A percentile compares a stretch with the other conserved stretches of the same genome.
phyloP scores from a whole-genome alignment of 2,797 vertebrate genomes.

The Macropodus opercularis region DNA sequence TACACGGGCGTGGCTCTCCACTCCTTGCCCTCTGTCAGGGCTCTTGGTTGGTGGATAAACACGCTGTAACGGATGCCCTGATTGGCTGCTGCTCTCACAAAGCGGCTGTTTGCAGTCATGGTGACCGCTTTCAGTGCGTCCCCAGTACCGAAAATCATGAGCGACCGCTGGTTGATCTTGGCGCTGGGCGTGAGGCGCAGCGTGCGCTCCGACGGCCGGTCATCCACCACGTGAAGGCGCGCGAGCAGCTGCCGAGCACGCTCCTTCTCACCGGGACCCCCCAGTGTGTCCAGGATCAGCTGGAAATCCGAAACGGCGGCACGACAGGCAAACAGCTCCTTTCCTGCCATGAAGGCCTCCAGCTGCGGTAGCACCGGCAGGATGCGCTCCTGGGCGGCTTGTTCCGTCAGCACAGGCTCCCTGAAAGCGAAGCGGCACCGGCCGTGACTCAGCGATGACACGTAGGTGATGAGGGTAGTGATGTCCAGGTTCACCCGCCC shows the following conservation, averaged over 20 bases:
- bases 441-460: slow-evolving; percentile 93
- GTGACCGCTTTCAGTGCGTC: slow-evolving; percentile 91
- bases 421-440: slow-evolving; percentile 89
- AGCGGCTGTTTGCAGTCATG: slow-evolving; percentile 96
- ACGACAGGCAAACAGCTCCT: slow-evolving; percentile 91
- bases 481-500: slow-evolving; percentile 92
- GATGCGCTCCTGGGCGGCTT: slow-evolving; percentile 90
- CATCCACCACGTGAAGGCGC: slow-evolving; percentile 85
- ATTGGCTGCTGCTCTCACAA: slow-evolving; percentile 93
- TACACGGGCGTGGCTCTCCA: slow-evolving; percentile 82
- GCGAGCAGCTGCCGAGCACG: slow-evolving; percentile 84
- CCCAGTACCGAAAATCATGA: slow-evolving; percentile 94
- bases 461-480: slow-evolving; percentile 93
- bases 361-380: slow-evolving; percentile 88
- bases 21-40: slow-evolving; percentile 95
- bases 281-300: slow-evolving; percentile 91
- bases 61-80: slow-evolving; percentile 94
- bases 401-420: slow-evolving; percentile 93
- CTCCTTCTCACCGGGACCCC: slow-evolving; percentile 88
- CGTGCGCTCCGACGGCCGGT: slow-evolving; percentile 89
- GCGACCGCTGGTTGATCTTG: slow-evolving; percentile 90
- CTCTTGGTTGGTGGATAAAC: slow-evolving; percentile 93
- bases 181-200: slow-evolving; percentile 86
- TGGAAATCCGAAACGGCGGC: slow-evolving; percentile 92
- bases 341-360: slow-evolving; percentile 89